Evolutionary conservation across 2,888 invertebrate genomes (phyloP), one percentile per base, ranked within the genome.

Genomic region (Temnothorax rugatulus): DNA sequence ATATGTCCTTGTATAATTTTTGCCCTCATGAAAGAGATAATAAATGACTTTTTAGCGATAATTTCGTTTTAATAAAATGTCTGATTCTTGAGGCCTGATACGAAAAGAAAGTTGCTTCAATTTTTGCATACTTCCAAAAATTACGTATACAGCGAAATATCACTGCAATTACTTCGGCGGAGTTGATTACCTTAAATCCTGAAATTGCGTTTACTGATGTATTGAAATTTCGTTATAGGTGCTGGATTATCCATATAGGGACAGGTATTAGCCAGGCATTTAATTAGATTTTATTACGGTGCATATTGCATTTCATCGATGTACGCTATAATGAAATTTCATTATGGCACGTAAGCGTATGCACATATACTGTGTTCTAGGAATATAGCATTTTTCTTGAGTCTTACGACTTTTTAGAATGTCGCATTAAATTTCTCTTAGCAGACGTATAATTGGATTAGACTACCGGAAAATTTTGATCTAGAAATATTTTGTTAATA

Each of bases 221-320:
- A 81, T 73, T 34, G 79, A 81, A 81, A 81, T 81, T 81, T 59
- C 59, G 74, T 81, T 81, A 81, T 50, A 59, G 74, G 47, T 38
- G 59, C 59, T 59, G 74, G 79, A 81, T 81, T 81, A 79, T 71
- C 79, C 79, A 73, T 69, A 59, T 74, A 81, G 74, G 47, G 47
- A 74, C 13, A 73, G 54, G 44, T 71, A 77, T 77, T 81, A 81
- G 79, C 74, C 47, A 38, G 74, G 34, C 74, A 81, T 61, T 81
- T 81, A 81, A 81, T 81, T 81, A 81, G 79, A 81, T 81, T 81
- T 81, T 81, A 81, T 81, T 81, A 81, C 79, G 73, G 69, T 74
- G 74, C 73, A 81, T 73, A 81, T 81, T 81, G 47, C 79, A 81
- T 81, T 81, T 81, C 74, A 38, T 81, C 79, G 79, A 73, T 59